These are phyloP conservation scores for Apistogramma diplotaenia DNA, from an alignment of 2,113 vertebrate genomes.

Conservation along the genomic window DNA sequence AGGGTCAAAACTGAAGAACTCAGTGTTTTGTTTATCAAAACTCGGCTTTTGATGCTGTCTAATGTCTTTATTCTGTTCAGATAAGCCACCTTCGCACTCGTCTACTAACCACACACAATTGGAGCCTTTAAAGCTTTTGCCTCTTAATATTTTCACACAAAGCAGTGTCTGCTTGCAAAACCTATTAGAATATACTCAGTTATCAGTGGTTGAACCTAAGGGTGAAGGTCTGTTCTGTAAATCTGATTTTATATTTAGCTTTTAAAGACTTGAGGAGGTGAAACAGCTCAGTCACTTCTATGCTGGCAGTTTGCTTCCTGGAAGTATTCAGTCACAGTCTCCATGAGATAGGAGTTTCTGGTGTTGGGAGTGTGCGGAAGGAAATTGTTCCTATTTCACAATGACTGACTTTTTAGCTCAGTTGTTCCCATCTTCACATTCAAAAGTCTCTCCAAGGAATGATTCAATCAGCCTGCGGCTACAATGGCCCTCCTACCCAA, in stretches of 20 bases:
- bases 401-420: background rate
- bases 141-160: background rate
- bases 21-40: background rate
- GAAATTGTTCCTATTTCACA: background rate
- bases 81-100: background rate
- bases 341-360: background rate
- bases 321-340: background rate
- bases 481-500: background rate
- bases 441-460: conserved; percentile 7
- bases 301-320: background rate
- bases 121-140: background rate
- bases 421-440: conserved; percentile 18
- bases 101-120: background rate
- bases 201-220: too few species aligned
- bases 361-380: background rate
- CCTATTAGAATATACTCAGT: too few species aligned
- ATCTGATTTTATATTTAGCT: too few species aligned
- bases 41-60: background rate
- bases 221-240: too few species aligned
- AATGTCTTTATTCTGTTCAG: background rate
- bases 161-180: too few species aligned
- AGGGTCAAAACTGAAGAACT: background rate
- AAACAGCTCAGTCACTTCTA: too few species aligned
- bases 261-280: too few species aligned
- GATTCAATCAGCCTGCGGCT: conserved; percentile 15